A percentile compares a stretch with the other conserved stretches of the same genome.
These are phyloP conservation scores for Arremon aurantiirostris DNA, from an alignment of 2,797 vertebrate genomes.

Conservation along the genomic window DNA sequence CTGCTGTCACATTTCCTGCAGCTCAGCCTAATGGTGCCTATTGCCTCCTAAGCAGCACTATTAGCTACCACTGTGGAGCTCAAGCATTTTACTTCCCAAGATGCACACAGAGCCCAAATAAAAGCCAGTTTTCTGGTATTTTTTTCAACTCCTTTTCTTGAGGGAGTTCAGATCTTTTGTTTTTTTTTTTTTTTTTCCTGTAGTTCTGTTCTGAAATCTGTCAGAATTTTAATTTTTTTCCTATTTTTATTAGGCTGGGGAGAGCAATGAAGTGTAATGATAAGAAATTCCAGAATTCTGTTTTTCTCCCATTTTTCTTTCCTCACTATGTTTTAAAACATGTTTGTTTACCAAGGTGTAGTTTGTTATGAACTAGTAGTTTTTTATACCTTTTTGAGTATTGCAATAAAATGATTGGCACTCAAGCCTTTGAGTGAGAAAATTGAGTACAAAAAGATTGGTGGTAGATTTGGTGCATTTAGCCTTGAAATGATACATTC, in stretches of 20 bases:
- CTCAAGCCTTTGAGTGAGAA: background rate
- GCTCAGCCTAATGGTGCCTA: background rate
- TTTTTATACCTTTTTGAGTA: background rate
- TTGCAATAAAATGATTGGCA: background rate
- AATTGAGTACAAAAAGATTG: background rate
- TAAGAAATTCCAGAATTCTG: background rate
- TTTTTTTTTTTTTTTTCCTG: background rate
- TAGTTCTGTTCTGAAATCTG: background rate
- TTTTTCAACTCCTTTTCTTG: background rate
- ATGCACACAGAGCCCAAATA: background rate
- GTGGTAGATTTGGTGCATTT: background rate
- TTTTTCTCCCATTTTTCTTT: background rate
- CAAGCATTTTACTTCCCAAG: background rate
- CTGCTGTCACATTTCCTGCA: background rate
- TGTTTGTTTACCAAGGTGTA: background rate
- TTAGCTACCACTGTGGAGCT: background rate
- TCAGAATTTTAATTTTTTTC: background rate
- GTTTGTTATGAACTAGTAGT: background rate
- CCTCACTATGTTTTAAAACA: background rate
- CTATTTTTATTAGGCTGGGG: background rate
- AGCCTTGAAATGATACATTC: background rate
- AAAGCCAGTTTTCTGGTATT: background rate
- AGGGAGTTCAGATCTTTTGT: background rate
- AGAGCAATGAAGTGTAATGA: background rate
- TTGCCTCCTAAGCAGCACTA: background rate